phyloP scores from a whole-genome alignment of 1,140 invertebrate genomes.

The Drosophila burlai region DNA sequence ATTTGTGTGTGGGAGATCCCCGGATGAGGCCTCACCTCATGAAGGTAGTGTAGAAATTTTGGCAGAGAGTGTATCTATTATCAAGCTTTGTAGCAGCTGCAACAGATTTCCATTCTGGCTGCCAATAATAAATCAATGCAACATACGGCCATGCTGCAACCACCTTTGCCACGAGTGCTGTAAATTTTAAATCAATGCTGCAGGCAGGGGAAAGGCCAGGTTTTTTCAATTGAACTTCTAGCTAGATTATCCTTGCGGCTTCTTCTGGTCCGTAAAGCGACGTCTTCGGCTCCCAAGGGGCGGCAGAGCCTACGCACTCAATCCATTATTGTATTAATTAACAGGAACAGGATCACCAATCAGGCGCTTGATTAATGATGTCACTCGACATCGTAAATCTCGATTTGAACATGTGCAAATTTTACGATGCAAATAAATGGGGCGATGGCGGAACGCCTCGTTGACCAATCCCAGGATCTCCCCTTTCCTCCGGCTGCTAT shows the following conservation, averaged over 20 bases:
- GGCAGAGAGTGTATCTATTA: slow-evolving; percentile 52
- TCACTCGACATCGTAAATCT: slow-evolving; percentile 85
- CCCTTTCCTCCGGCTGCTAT: background rate
- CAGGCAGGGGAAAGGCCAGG: slow-evolving; percentile 11
- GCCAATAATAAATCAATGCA: slow-evolving; percentile 80
- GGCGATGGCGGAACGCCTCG: slow-evolving; percentile 61
- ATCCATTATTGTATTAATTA: slow-evolving; percentile 86
- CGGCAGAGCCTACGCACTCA: slow-evolving; percentile 58
- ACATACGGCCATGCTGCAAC: slow-evolving; percentile 70
- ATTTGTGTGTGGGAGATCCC: slow-evolving; percentile 63
- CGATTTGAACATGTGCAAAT: slow-evolving; percentile 85
- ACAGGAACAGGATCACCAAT: slow-evolving; percentile 86
- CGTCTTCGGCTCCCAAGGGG: slow-evolving; percentile 44
- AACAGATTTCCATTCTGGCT: slow-evolving; percentile 67
- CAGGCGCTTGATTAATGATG: slow-evolving; percentile 85
- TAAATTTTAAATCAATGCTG: slow-evolving; percentile 83
- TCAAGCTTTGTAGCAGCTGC: slow-evolving; percentile 42
- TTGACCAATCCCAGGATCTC: slow-evolving; percentile 61
- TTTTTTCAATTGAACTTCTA: slow-evolving; percentile 37
- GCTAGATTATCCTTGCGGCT: slow-evolving; percentile 49
- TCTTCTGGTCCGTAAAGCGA: slow-evolving; percentile 54
- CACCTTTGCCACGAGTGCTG: slow-evolving; percentile 71
- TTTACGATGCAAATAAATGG: slow-evolving; percentile 79
- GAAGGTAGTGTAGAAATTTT: background rate
- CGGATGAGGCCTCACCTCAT: slow-evolving; percentile 5